A percentile compares a stretch with the other conserved stretches of the same genome.
Evolutionary conservation across 2,113 vertebrate genomes (phyloP).

Genomic region (Phalacrocorax pelagicus): DNA sequence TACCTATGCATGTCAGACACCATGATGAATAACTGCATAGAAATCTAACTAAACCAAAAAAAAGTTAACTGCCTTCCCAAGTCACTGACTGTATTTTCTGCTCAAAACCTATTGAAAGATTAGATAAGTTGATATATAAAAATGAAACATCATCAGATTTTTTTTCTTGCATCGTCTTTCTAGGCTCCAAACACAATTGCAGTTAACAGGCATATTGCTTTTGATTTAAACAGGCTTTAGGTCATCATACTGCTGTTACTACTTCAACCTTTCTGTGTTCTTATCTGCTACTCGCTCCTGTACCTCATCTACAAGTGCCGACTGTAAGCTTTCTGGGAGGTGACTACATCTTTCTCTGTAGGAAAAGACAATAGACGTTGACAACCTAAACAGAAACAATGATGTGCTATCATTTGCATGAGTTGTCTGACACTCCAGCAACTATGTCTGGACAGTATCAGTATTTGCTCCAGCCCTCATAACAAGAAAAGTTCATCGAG

Average conservation of each 20-base stretch:
- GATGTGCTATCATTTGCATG: not conserved
- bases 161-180: not conserved
- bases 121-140: not conserved
- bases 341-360: not conserved
- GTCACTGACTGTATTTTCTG: not conserved
- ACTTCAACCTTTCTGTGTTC: not conserved
- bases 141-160: not conserved
- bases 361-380: not conserved
- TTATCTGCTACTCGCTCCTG: not conserved
- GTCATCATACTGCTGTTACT: not conserved
- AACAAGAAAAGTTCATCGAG: not conserved
- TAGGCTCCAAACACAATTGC: not conserved
- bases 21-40: not conserved
- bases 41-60: not conserved
- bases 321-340: not conserved
- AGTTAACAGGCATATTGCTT: conserved; percentile 44
- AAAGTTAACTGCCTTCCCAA: not conserved
- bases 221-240: not conserved
- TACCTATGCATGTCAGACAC: not conserved
- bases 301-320: not conserved
- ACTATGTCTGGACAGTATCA: not conserved
- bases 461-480: not conserved
- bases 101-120: not conserved
- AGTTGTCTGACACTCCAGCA: not conserved
- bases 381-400: not conserved